A percentile compares a stretch with the other conserved stretches of the same genome.
Conservation (phyloP, 2,888 invertebrate genomes). For the Trachelus stipa region DNA sequence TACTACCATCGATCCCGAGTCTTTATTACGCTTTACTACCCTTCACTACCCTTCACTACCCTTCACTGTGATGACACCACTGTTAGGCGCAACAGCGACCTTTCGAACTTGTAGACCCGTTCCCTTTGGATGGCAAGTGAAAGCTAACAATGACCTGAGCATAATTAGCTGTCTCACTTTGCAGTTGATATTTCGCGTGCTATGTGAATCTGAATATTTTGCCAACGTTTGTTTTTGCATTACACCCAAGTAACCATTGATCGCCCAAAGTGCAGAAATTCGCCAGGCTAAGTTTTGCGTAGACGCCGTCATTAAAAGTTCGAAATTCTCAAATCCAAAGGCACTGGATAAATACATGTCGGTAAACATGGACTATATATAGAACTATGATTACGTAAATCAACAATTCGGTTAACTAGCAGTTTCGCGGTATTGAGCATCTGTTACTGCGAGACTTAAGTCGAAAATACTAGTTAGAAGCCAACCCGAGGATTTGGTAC, state of each 20-base stretch:
- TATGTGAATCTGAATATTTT: not conserved
- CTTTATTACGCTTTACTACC: not conserved
- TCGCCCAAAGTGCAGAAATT: not conserved
- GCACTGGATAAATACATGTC: not conserved
- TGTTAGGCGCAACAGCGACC: not conserved
- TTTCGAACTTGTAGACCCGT: not conserved
- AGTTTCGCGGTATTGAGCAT: not conserved
- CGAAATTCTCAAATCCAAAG: not conserved
- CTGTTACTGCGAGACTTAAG: not conserved
- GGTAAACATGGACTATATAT: not conserved
- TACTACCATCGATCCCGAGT: not conserved
- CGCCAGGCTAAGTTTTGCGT: not conserved
- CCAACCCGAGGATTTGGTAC: not conserved
- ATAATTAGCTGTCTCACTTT: not conserved
- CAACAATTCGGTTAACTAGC: not conserved
- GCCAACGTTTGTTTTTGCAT: not conserved
- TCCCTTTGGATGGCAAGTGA: not conserved
- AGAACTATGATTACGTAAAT: not conserved
- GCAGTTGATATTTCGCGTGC: not conserved
- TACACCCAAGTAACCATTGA: not conserved
- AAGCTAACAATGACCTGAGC: not conserved
- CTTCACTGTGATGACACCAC: not conserved
- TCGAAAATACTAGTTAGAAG: not conserved
- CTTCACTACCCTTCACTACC: not conserved
- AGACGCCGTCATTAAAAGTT: not conserved